Evolutionary conservation across 2,797 vertebrate genomes (phyloP).

Genomic region (Sebastes minor): DNA sequence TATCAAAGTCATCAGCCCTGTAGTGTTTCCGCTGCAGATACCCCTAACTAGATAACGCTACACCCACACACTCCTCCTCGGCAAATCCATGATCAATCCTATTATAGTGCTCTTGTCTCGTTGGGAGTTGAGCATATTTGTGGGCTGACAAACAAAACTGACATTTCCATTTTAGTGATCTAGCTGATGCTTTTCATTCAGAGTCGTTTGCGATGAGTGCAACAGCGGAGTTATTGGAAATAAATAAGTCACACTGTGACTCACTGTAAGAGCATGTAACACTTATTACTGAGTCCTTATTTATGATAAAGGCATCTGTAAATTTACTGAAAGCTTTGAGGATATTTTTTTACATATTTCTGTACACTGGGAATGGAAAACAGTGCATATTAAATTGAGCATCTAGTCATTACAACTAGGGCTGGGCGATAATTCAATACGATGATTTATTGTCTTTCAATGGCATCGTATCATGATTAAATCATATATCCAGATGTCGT

Average conservation of each 20-base stretch:
- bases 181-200: slow-evolving; percentile 33
- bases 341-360: not conserved
- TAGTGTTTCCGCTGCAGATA: slow-evolving; percentile 29
- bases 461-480: too few relatives aligned
- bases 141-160: slow-evolving; percentile 52
- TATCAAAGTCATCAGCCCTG: slow-evolving; percentile 74
- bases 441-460: too few relatives aligned
- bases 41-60: slow-evolving; percentile 30
- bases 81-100: slow-evolving; percentile 38
- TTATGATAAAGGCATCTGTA: slow-evolving; percentile 16
- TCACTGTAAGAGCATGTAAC: slow-evolving; percentile 6
- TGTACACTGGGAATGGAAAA: not conserved
- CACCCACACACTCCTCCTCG: slow-evolving; percentile 23
- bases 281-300: slow-evolving; percentile 19
- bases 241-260: slow-evolving; percentile 3
- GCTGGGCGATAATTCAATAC: too few relatives aligned
- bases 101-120: slow-evolving; percentile 13
- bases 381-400: not conserved
- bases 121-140: slow-evolving; percentile 41
- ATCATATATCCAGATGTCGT: too few relatives aligned
- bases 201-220: slow-evolving; percentile 23
- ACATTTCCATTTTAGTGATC: slow-evolving; percentile 49
- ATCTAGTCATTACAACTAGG: not conserved
- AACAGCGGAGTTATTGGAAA: slow-evolving; percentile 39
- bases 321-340: slow-evolving; percentile 18